These are phyloP conservation scores for Bryconaethiops microstoma DNA, from an alignment of 2,797 vertebrate genomes.

Conservation along the genomic window DNA sequence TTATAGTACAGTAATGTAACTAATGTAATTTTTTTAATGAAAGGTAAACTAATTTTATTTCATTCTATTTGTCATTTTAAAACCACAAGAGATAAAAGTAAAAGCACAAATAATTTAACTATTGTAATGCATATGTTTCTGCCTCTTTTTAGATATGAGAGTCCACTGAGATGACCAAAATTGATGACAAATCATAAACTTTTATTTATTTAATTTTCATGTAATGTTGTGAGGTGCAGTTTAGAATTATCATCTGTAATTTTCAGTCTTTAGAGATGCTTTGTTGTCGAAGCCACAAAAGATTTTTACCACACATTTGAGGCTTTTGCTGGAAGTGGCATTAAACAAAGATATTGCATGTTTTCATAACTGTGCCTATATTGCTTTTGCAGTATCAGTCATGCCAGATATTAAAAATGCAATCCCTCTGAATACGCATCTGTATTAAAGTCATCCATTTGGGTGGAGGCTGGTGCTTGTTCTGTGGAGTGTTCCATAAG, in stretches of 20 bases:
- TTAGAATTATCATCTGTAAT: neutral
- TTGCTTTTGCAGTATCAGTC: constrained; percentile 17
- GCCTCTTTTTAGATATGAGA: too few relatives aligned
- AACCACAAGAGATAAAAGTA: too few relatives aligned
- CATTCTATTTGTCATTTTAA: too few relatives aligned
- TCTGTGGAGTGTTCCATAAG: neutral
- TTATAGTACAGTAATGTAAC: too few relatives aligned
- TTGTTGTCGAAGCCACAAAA: neutral
- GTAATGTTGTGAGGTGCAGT: too few relatives aligned
- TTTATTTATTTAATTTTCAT: neutral
- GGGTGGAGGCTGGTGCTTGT: neutral
- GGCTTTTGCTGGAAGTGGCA: constrained; percentile 7
- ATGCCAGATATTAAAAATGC: constrained; percentile 29
- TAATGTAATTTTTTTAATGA: too few relatives aligned
- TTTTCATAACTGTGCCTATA: constrained; percentile 28
- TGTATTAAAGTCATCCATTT: constrained; percentile 36
- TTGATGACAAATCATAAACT: too few relatives aligned
- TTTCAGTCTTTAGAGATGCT: constrained; percentile 12
- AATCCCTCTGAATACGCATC: constrained; percentile 13
- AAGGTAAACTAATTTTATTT: too few relatives aligned
- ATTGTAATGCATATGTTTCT: too few relatives aligned
- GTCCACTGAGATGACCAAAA: too few relatives aligned
- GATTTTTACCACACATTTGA: neutral
- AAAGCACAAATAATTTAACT: too few relatives aligned
- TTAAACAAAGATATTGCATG: constrained; percentile 18